phyloP scores from a whole-genome alignment of 2,888 invertebrate genomes.

The Acanthoscelides obtectus region DNA sequence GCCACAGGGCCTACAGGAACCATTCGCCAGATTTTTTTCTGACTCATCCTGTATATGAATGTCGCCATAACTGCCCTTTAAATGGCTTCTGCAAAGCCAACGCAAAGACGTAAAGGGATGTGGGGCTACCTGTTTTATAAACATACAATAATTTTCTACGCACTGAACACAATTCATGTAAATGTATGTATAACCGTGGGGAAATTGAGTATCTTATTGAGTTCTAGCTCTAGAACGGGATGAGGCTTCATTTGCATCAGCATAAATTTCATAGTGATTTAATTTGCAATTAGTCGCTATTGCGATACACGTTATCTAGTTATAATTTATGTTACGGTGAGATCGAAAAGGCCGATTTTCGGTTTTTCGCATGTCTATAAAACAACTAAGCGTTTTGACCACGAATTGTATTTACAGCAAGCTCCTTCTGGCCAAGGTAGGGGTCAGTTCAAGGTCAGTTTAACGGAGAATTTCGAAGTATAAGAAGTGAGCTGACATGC shows the following conservation, averaged over 20 bases:
- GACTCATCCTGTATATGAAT: background rate
- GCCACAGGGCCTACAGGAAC: too few relatives aligned
- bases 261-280: background rate
- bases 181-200: background rate
- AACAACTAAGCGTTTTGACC: too few relatives aligned
- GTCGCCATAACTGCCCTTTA: background rate
- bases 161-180: background rate
- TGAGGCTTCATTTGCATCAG: background rate
- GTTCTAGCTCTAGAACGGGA: background rate
- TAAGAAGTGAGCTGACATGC: too few relatives aligned
- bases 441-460: too few relatives aligned
- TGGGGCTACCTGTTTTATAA: background rate
- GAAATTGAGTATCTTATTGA: background rate
- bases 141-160: background rate
- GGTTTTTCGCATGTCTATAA: too few relatives aligned
- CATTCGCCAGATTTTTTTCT: too few relatives aligned
- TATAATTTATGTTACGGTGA: too few relatives aligned
- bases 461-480: too few relatives aligned
- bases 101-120: background rate
- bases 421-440: too few relatives aligned
- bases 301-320: too few relatives aligned
- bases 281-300: background rate
- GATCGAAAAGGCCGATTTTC: too few relatives aligned
- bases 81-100: background rate
- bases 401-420: too few relatives aligned